Conservation (phyloP, 2,888 invertebrate genomes). For the Erebia aethiops region DNA sequence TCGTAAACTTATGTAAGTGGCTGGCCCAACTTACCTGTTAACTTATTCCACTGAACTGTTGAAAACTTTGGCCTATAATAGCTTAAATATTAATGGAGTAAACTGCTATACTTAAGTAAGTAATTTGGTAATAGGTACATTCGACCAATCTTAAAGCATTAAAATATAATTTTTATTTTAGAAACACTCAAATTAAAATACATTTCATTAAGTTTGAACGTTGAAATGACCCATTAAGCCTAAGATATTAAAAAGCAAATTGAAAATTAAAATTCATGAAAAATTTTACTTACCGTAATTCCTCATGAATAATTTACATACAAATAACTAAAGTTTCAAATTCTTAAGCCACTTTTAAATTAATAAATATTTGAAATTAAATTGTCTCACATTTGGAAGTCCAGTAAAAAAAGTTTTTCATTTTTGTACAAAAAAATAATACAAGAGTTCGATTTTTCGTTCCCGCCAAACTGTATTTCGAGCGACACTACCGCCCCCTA, state of each 20-base stretch:
- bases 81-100: neutral
- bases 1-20: neutral
- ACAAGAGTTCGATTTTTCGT: conserved; percentile 38
- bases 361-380: conserved; percentile 4
- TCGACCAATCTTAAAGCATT: neutral
- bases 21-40: neutral
- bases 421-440: conserved; percentile 6
- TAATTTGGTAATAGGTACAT: neutral
- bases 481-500: conserved; percentile 51
- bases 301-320: conserved; percentile 14
- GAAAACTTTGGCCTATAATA: neutral
- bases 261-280: conserved; percentile 6
- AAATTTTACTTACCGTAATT: conserved; percentile 20
- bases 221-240: neutral
- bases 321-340: neutral
- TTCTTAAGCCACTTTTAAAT: neutral
- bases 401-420: neutral
- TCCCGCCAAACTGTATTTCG: conserved; percentile 55
- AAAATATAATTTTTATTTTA: neutral
- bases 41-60: neutral
- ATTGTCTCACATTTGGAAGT: conserved; percentile 3
- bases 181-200: neutral
- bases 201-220: neutral
- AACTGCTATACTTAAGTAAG: neutral
- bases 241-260: neutral